These are phyloP conservation scores for Anableps anableps DNA, from an alignment of 2,797 vertebrate species.

Conservation along the genomic window DNA sequence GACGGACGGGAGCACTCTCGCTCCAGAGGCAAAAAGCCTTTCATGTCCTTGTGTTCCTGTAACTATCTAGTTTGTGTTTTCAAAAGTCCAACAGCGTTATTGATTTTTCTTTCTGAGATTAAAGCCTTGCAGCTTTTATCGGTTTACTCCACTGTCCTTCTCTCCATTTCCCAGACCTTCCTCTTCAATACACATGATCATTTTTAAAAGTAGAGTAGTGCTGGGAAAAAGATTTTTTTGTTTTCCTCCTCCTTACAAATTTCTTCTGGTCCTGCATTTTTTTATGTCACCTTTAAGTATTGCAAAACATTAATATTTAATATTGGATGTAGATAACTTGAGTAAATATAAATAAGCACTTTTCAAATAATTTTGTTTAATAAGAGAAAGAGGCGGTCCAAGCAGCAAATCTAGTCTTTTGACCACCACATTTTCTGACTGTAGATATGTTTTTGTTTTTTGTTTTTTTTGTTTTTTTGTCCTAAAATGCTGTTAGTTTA, in stretches of 20 bases:
- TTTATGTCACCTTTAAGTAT: background rate
- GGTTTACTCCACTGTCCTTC: slow-evolving; percentile 33
- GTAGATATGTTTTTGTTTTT: background rate
- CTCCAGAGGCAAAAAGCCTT: slow-evolving; percentile 39
- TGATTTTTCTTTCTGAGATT: slow-evolving; percentile 72
- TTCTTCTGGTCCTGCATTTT: background rate
- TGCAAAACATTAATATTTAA: background rate
- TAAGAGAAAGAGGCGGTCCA: background rate
- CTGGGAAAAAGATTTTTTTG: background rate
- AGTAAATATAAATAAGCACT: background rate
- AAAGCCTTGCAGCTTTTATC: slow-evolving; percentile 72
- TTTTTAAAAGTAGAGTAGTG: background rate
- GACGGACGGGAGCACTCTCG: slow-evolving; percentile 17
- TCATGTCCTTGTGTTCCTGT: slow-evolving; percentile 67
- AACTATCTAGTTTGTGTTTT: slow-evolving; percentile 63
- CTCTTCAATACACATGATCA: slow-evolving; percentile 12
- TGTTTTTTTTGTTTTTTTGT: too few relatives aligned
- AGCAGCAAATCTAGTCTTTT: background rate
- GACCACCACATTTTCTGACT: background rate
- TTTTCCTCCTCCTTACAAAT: background rate
- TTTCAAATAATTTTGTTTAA: background rate
- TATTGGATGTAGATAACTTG: background rate
- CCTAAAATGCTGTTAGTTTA: background rate
- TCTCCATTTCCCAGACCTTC: slow-evolving; percentile 25
- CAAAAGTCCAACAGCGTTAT: slow-evolving; percentile 73